Conservation (phyloP, 2,113 vertebrate species). For the Atrichornis clamosus region DNA sequence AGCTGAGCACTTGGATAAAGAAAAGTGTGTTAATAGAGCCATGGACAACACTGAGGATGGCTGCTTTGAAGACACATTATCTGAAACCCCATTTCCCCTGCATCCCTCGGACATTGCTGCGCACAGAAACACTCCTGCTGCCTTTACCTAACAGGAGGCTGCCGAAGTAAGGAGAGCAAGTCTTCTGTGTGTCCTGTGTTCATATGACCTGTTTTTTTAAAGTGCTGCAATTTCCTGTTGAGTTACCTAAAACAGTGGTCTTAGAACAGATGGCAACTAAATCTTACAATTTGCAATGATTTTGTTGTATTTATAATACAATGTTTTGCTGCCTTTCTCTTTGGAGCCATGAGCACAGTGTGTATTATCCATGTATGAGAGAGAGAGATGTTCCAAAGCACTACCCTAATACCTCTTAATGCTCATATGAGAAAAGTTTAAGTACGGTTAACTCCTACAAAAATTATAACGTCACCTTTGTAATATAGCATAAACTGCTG, state of each 20-base stretch:
- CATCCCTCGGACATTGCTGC: not conserved
- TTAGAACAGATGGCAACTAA: not conserved
- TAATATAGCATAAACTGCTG: not conserved
- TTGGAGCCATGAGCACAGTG: not conserved
- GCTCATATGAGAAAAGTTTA: not conserved
- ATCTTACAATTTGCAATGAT: not conserved
- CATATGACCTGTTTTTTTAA: not conserved
- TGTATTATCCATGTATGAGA: accelerated
- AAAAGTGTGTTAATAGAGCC: not conserved
- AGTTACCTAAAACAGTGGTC: not conserved
- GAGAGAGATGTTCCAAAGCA: not conserved
- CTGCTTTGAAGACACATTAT: accelerated
- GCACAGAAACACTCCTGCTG: not conserved
- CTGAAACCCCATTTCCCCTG: not conserved
- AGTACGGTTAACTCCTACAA: not conserved
- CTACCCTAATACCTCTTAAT: not conserved
- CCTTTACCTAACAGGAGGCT: not conserved
- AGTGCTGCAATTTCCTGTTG: not conserved
- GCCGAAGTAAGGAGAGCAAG: not conserved
- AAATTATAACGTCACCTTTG: not conserved
- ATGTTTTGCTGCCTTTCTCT: not conserved
- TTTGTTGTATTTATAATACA: not conserved
- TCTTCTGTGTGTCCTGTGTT: too few species aligned
- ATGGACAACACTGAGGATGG: not conserved
- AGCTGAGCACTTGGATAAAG: not conserved